phyloP scores from a whole-genome alignment of 2,113 vertebrate genomes.

The Equus quagga region DNA sequence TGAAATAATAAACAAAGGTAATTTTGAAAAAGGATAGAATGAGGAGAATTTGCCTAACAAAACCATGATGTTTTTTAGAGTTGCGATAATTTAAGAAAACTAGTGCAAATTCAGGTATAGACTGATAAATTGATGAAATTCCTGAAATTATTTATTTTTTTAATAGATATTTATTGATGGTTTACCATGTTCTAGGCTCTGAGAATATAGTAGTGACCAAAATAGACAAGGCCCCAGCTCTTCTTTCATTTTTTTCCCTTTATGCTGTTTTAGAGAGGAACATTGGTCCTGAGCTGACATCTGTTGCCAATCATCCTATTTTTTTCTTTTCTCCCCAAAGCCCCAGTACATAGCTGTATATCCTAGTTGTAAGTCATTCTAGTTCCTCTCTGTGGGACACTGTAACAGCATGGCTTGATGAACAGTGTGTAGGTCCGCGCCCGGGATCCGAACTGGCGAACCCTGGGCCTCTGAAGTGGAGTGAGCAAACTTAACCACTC shows the following conservation, averaged over 20 bases:
- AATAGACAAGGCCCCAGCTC: background rate
- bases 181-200: background rate
- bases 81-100: background rate
- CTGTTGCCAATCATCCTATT: no score
- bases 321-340: no score
- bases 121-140: background rate
- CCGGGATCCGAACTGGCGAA: no score
- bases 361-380: no score
- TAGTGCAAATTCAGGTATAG: background rate
- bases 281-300: no score
- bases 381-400: no score
- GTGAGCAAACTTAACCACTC: no score
- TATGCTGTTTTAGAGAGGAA: no score
- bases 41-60: background rate
- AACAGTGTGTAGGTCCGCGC: no score
- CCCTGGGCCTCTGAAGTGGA: no score
- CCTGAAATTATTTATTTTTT: background rate
- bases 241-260: background rate
- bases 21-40: background rate
- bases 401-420: no score
- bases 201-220: background rate
- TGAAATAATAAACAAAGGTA: slow-evolving; percentile 10
- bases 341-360: no score
- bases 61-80: background rate
- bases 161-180: background rate